Conservation (phyloP, 2,888 invertebrate genomes). For the Clivina fossor region DNA sequence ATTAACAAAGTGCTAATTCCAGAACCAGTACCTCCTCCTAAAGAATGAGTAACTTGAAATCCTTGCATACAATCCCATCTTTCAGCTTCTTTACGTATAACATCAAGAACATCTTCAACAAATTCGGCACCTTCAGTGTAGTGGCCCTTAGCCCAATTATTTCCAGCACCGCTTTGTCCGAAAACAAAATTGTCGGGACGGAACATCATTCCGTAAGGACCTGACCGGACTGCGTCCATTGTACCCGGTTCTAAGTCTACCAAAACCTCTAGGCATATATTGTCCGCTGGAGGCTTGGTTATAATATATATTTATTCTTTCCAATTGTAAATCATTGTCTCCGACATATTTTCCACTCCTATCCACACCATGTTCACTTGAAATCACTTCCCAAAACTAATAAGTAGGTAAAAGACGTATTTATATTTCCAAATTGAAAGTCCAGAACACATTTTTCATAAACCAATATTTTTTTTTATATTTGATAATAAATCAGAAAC, state of each 20-base stretch:
- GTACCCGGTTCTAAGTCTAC: conserved; percentile 79
- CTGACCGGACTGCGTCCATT: conserved; percentile 72
- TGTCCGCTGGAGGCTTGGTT: conserved; percentile 71
- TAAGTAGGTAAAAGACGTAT: too few relatives aligned
- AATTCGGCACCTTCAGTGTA: conserved; percentile 81
- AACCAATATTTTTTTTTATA: too few relatives aligned
- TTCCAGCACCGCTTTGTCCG: conserved; percentile 66
- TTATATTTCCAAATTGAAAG: too few relatives aligned
- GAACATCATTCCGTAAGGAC: conserved; percentile 68
- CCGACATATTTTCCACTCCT: too few relatives aligned
- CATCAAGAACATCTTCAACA: conserved; percentile 71
- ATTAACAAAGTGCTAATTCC: conserved; percentile 74
- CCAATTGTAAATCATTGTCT: conserved; percentile 71
- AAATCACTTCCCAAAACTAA: too few relatives aligned
- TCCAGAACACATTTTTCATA: too few relatives aligned
- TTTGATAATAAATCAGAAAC: too few relatives aligned
- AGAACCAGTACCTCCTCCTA: conserved; percentile 76
- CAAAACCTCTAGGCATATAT: conserved; percentile 71
- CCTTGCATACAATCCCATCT: conserved; percentile 78
- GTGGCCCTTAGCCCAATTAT: conserved; percentile 71
- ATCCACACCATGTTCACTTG: too few relatives aligned
- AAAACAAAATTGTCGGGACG: conserved; percentile 76
- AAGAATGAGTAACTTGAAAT: conserved; percentile 71
- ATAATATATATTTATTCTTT: conserved; percentile 75
- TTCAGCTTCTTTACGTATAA: conserved; percentile 69